phyloP scores from a whole-genome alignment of 2,113 vertebrate genomes.

The Fukomys damarensis region DNA sequence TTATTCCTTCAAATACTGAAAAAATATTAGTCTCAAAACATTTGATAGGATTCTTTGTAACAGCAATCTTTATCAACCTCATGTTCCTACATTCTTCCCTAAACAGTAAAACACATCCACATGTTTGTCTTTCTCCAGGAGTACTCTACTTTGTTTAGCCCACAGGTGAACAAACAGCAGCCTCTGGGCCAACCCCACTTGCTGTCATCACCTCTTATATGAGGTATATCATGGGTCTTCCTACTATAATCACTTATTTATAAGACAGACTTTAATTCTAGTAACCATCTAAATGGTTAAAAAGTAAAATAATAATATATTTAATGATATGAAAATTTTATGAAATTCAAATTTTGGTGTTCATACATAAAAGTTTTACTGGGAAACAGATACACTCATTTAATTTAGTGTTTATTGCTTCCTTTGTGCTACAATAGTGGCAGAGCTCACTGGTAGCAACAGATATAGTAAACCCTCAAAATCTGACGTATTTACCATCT shows the following conservation, averaged over 20 bases:
- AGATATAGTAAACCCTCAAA: neutral
- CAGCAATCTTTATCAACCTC: neutral
- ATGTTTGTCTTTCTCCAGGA: neutral
- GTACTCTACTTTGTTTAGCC: neutral
- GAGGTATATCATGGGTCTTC: neutral
- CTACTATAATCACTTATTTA: slow-evolving; percentile 38
- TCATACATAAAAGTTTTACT: slow-evolving; percentile 38
- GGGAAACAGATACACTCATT: neutral
- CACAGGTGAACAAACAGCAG: neutral
- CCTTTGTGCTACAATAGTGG: neutral
- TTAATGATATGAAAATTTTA: slow-evolving; percentile 28
- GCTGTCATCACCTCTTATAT: neutral
- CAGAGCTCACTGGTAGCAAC: neutral
- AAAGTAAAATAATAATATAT: slow-evolving; percentile 33
- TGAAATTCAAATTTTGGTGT: slow-evolving; percentile 50
- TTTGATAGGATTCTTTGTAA: neutral
- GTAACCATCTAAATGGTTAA: slow-evolving; percentile 9
- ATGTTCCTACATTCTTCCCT: neutral
- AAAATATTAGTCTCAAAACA: slow-evolving; percentile 32
- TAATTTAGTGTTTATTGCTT: neutral
- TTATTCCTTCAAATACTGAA: slow-evolving; percentile 21
- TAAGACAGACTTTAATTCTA: slow-evolving; percentile 20
- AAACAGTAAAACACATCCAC: neutral
- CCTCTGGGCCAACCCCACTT: neutral
- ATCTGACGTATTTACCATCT: neutral